phyloP scores from a whole-genome alignment of 92 coral and sea anemone genomes.

The Palythoa heliodiscus region DNA sequence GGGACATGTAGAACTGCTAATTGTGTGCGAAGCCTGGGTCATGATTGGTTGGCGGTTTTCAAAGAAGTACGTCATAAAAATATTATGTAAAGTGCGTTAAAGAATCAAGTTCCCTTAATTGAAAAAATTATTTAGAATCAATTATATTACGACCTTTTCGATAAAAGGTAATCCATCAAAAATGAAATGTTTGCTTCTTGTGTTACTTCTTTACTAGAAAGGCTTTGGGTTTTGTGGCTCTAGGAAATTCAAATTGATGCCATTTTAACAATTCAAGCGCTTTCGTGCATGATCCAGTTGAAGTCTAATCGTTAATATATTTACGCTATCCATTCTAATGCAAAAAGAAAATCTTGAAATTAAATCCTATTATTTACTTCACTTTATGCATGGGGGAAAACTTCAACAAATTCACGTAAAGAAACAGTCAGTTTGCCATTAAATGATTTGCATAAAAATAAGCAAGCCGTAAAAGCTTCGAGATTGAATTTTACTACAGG shows the following conservation, averaged over 20 bases:
- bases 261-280: background rate
- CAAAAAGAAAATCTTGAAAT: background rate
- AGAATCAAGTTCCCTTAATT: too few species aligned
- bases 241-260: background rate
- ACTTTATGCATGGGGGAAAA: background rate
- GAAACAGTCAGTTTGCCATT: background rate
- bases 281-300: background rate
- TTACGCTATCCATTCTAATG: background rate
- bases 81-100: too few species aligned
- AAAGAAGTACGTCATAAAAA: too few species aligned
- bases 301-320: background rate
- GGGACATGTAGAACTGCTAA: too few species aligned
- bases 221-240: background rate
- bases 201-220: too few species aligned
- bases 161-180: too few species aligned
- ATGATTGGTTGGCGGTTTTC: too few species aligned
- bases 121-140: too few species aligned
- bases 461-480: background rate
- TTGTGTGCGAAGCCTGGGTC: too few species aligned
- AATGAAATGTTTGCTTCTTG: too few species aligned
- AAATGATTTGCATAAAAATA: background rate
- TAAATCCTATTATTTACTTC: background rate
- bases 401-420: background rate
- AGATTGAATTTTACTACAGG: background rate
- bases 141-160: too few species aligned